Evolutionary conservation across 2,113 vertebrate species (phyloP).

Genomic region (Hemiscyllium ocellatum): DNA sequence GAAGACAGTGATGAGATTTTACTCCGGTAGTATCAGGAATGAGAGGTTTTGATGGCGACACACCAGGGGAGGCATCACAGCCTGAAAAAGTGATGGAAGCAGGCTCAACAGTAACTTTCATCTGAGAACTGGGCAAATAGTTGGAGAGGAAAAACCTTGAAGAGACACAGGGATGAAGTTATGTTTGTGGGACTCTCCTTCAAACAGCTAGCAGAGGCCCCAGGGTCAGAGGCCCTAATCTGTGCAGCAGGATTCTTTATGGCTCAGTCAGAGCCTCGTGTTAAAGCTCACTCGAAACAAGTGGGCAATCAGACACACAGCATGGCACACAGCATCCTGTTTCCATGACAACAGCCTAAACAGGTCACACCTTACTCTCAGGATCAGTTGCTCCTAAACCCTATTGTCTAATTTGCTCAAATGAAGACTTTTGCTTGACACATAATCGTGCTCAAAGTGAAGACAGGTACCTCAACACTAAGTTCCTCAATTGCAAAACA

Average conservation of each 20-base stretch:
- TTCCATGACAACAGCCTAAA: neutral
- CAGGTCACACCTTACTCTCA: neutral
- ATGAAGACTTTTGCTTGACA: neutral
- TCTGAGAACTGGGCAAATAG: neutral
- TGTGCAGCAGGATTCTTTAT: neutral
- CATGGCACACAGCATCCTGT: neutral
- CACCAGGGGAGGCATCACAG: neutral
- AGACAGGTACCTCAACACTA: neutral
- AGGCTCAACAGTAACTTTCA: neutral
- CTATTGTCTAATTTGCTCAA: neutral
- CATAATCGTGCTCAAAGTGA: neutral
- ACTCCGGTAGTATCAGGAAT: no score
- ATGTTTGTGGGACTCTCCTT: neutral
- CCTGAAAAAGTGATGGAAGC: neutral
- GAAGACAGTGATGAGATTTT: neutral
- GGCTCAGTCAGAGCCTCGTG: neutral
- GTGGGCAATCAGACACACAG: neutral
- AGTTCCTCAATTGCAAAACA: neutral
- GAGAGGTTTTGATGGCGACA: no score
- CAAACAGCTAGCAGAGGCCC: neutral
- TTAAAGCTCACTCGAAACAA: neutral
- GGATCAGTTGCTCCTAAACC: neutral
- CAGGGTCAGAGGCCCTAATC: no score
- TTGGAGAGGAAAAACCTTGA: neutral
- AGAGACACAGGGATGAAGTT: no score